These are phyloP conservation scores for Glossophaga mutica DNA, from an alignment of 2,797 vertebrate species.

Conservation along the genomic window DNA sequence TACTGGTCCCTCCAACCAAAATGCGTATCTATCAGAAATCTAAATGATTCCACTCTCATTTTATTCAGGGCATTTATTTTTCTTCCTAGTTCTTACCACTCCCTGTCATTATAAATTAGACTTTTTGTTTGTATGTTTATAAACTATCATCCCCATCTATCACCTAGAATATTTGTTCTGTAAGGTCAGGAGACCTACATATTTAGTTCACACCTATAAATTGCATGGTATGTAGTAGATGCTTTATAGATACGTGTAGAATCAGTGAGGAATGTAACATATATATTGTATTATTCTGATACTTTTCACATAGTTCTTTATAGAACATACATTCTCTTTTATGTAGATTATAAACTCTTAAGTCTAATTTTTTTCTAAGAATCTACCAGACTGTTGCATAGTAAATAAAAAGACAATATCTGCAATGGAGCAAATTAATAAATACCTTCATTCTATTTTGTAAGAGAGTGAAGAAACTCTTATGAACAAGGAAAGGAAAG, in stretches of 20 bases:
- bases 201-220: background rate
- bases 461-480: background rate
- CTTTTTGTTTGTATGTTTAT: background rate
- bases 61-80: background rate
- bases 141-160: background rate
- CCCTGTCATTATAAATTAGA: background rate
- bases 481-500: constrained; percentile 30
- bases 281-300: background rate
- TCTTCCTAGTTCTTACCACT: background rate
- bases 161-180: background rate
- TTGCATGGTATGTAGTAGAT: background rate
- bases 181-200: background rate
- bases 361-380: background rate
- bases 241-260: background rate
- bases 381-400: background rate
- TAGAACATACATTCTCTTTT: background rate
- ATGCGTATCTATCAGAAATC: background rate
- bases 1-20: background rate
- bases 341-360: background rate
- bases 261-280: background rate
- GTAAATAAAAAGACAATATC: background rate
- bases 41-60: background rate
- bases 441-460: constrained; percentile 30
- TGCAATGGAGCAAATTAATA: background rate
- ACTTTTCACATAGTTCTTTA: background rate